Evolutionary conservation across 1,140 invertebrate genomes (phyloP).

Genomic region (Macrobrachium nipponense): DNA sequence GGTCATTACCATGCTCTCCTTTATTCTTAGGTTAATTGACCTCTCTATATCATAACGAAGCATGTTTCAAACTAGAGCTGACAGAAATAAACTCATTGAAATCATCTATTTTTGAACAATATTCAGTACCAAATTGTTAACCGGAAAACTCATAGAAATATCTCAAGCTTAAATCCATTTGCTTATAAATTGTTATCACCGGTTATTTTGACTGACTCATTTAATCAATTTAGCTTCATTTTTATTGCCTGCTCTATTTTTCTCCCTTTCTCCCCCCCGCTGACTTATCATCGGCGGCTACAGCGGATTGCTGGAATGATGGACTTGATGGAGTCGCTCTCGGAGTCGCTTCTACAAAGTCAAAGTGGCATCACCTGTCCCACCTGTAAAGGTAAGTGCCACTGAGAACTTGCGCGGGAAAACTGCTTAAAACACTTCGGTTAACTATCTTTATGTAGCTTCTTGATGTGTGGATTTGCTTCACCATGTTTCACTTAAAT

Average conservation of each 20-base stretch:
- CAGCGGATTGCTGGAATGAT: slow-evolving; percentile 52
- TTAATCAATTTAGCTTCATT: neutral
- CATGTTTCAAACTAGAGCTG: no score
- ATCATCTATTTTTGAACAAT: no score
- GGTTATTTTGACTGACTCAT: neutral
- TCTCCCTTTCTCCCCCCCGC: slow-evolving; percentile 9
- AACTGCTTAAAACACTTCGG: no score
- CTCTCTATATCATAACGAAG: no score
- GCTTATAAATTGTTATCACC: neutral
- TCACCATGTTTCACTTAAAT: no score
- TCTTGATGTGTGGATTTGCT: no score
- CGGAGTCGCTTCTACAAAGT: slow-evolving; percentile 50
- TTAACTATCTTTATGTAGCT: no score
- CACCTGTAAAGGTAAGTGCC: slow-evolving; percentile 59
- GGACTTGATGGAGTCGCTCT: slow-evolving; percentile 61
- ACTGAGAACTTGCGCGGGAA: neutral
- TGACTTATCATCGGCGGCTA: neutral
- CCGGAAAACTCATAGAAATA: neutral
- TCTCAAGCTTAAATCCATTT: neutral
- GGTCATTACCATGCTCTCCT: no score
- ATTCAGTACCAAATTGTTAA: no score
- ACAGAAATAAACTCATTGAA: no score
- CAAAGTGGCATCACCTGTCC: slow-evolving; percentile 58
- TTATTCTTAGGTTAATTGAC: no score
- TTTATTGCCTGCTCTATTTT: neutral